Evolutionary conservation across 2,113 vertebrate genomes (phyloP).

Genomic region (Phycodurus eques): DNA sequence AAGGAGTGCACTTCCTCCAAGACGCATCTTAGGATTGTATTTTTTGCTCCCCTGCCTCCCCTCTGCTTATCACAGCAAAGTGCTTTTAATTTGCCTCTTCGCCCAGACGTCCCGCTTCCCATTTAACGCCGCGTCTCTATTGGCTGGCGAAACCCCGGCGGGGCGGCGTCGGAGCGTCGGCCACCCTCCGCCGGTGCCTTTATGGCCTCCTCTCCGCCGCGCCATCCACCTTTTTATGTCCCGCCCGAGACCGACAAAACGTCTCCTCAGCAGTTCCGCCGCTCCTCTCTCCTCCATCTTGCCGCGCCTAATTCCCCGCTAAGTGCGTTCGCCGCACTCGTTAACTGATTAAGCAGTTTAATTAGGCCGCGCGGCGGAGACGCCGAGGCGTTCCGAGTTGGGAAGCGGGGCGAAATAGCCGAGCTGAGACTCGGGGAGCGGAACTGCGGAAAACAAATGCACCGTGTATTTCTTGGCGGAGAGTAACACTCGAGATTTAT

Average conservation of each 20-base stretch:
- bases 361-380: slow-evolving; percentile 71
- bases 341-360: slow-evolving; percentile 81
- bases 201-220: slow-evolving; percentile 61
- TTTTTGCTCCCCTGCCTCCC: slow-evolving; percentile 45
- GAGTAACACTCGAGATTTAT: neutral
- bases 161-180: slow-evolving; percentile 52
- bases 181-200: slow-evolving; percentile 60
- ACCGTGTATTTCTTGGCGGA: neutral
- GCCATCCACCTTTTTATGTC: slow-evolving; percentile 71
- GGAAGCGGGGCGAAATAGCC: slow-evolving; percentile 39
- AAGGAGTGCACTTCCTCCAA: slow-evolving; percentile 40
- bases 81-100: slow-evolving; percentile 66
- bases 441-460: slow-evolving; percentile 2
- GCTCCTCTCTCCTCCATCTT: slow-evolving; percentile 63
- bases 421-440: slow-evolving; percentile 2
- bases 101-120: slow-evolving; percentile 53
- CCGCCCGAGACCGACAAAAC: slow-evolving; percentile 71
- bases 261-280: slow-evolving; percentile 72
- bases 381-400: slow-evolving; percentile 38
- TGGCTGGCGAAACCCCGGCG: slow-evolving; percentile 56
- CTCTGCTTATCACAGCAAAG: slow-evolving; percentile 58
- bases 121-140: slow-evolving; percentile 57
- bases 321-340: slow-evolving; percentile 72
- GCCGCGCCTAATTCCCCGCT: slow-evolving; percentile 76
- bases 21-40: slow-evolving; percentile 46